Conservation (phyloP, 2,113 vertebrate genomes). For the Hypanus sabinus region DNA sequence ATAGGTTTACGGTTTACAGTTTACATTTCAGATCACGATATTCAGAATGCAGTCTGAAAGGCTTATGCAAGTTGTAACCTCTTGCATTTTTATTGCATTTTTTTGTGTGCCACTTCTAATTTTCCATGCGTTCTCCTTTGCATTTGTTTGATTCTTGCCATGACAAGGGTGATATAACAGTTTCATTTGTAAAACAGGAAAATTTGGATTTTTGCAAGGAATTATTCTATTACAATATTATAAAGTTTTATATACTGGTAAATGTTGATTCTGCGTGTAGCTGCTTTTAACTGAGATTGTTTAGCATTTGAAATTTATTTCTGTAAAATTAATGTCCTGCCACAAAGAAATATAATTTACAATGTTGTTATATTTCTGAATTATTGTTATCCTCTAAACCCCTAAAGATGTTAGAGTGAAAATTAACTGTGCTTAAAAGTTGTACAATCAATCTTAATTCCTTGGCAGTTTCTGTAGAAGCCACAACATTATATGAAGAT, state of each 20-base stretch:
- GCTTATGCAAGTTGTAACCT: neutral
- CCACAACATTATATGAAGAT: neutral
- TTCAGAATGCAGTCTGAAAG: neutral
- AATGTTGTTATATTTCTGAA: neutral
- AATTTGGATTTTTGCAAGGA: neutral
- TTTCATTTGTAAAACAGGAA: neutral
- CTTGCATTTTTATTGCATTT: neutral
- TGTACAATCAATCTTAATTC: neutral
- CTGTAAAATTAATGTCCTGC: neutral
- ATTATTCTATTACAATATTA: neutral
- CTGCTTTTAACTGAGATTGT: neutral
- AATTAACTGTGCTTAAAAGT: neutral
- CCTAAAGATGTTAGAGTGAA: neutral
- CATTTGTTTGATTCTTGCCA: neutral
- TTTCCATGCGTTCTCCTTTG: neutral
- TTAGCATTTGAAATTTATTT: neutral
- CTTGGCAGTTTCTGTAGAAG: neutral
- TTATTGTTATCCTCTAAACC: neutral
- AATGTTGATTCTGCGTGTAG: conserved; percentile 1
- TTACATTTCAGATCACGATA: neutral
- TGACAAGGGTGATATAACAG: neutral
- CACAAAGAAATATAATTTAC: neutral
- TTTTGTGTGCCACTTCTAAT: neutral
- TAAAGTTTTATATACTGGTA: conserved; percentile 5
- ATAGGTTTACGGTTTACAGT: neutral